A percentile compares a stretch with the other conserved stretches of the same genome.
Conservation (phyloP, 2,113 vertebrate genomes). For the Catharus minimus region DNA sequence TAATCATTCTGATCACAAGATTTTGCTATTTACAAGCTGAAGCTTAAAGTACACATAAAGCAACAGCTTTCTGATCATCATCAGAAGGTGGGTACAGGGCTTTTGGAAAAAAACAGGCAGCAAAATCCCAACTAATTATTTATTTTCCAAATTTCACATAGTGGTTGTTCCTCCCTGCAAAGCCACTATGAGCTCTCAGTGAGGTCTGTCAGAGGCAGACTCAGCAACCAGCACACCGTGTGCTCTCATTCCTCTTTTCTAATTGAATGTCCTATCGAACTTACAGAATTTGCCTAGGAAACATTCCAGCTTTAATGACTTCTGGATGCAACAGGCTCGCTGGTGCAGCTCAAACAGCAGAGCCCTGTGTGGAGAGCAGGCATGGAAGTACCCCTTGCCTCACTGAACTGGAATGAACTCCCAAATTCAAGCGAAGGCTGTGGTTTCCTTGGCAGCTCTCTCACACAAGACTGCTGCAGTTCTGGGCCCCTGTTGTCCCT, state of each 20-base stretch:
- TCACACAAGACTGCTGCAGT: fast-evolving
- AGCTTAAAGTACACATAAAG: not conserved
- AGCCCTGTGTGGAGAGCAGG: not conserved
- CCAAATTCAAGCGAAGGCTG: not conserved
- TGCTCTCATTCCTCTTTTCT: not conserved
- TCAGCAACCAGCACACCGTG: fast-evolving
- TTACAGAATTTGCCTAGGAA: not conserved
- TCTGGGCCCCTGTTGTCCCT: not conserved
- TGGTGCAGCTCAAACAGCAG: not conserved
- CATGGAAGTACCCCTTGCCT: not conserved
- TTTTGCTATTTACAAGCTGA: not conserved
- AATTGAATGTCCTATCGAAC: not conserved
- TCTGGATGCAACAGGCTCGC: not conserved
- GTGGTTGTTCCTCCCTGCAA: not conserved
- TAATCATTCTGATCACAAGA: not conserved
- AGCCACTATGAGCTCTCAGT: not conserved
- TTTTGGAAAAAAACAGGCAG: not conserved
- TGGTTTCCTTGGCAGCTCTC: not conserved
- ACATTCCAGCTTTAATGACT: not conserved
- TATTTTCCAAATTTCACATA: not conserved
- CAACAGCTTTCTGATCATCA: not conserved
- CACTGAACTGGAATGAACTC: slow-evolving; percentile 16
- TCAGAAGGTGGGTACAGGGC: not conserved
- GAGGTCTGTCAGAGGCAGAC: not conserved
- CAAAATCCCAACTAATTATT: not conserved